Base-by-base conservation (phyloP, 30 jellyfish, hydroid and myxozoan genomes). In the Sanderia malayensis region DNA sequence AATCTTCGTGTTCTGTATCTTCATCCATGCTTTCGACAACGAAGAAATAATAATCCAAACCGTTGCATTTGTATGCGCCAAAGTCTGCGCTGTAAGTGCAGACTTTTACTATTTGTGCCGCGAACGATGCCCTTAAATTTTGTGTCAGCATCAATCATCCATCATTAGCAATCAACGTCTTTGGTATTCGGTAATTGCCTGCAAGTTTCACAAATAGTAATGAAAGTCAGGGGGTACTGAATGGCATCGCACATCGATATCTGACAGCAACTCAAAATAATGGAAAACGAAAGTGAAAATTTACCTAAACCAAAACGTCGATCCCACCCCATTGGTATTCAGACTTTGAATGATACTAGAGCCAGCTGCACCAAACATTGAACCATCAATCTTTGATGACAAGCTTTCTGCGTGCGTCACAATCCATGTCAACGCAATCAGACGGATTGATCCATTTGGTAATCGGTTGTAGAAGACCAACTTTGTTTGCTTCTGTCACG, bases 361-460 rank as follows among this genome's bases (percentile, higher is more conserved):
- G 2, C 86, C 83, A 17, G 73, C 84, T 0, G 62, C 76, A 13
- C 95, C 95, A 60, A 79, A 85, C 67, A 80, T 47, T 13, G 96
- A 46, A 10, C 99, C 99, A 71, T 93, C 99, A 13, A 85, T 93
- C 96, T 28, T 73, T 76, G 63, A 93, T 76, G 23, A 93, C 61
- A 4, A 86, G 70, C 66, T 93, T 93, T 24, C 99, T 77, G 28
- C 80, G 73, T 0, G 95, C 96, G 76, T 93, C 99, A 62, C 99
- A 93, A 55, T 93, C 99, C 99, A 93, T 93, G 46, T 93, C 99
- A 10, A 93, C 99, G 44, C 99, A 93, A 57, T 93, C 99, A 0
- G 99, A 74, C 11, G 99, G 99, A 44, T 93, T 93, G 82, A 93
- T 85, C 84, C 73, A 85, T 20, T 30, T 46, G 22, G 73, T 67